Percentiles rank a stretch among this genome's conserved stretches.
phyloP scores from a whole-genome alignment of 2,888 invertebrate species.

The Latrodectus hesperus region DNA sequence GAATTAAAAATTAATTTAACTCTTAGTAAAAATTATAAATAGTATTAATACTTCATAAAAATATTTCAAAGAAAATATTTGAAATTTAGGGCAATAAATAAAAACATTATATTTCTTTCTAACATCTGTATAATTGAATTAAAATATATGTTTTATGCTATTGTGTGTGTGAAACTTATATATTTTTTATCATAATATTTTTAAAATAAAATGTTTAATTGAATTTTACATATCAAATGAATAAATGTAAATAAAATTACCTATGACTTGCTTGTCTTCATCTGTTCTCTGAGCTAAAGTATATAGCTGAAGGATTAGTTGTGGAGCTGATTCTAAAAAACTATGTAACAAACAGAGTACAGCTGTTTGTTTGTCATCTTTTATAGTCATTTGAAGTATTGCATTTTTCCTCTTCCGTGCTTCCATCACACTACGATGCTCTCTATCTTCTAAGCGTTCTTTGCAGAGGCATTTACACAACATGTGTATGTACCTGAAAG shows the following conservation, averaged over 20 bases:
- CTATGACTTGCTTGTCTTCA: slow-evolving; percentile 48
- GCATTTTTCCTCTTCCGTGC: slow-evolving; percentile 66
- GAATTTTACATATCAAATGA: background rate
- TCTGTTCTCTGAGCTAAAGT: slow-evolving; percentile 71
- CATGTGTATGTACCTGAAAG: slow-evolving; percentile 71
- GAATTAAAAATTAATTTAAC: too few species aligned
- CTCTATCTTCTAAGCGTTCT: slow-evolving; percentile 46
- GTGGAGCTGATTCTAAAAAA: slow-evolving; percentile 73
- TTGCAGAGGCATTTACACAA: slow-evolving; percentile 69
- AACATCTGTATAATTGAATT: too few species aligned
- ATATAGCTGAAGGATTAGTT: slow-evolving; percentile 73
- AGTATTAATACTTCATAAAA: too few species aligned
- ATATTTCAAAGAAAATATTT: too few species aligned
- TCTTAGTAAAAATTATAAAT: too few species aligned
- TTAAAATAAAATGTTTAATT: background rate
- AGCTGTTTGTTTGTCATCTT: slow-evolving; percentile 73
- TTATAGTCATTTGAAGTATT: slow-evolving; percentile 73
- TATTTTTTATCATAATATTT: background rate
- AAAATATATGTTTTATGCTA: too few species aligned
- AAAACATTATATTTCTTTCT: too few species aligned
- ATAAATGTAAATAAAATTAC: slow-evolving; percentile 11
- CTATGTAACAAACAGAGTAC: slow-evolving; percentile 73
- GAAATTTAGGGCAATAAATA: too few species aligned
- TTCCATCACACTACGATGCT: slow-evolving; percentile 52
- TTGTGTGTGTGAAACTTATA: background rate